These are phyloP conservation scores for Microplitis deprimator DNA, from an alignment of 2,888 invertebrate genomes.

Conservation along the genomic window DNA sequence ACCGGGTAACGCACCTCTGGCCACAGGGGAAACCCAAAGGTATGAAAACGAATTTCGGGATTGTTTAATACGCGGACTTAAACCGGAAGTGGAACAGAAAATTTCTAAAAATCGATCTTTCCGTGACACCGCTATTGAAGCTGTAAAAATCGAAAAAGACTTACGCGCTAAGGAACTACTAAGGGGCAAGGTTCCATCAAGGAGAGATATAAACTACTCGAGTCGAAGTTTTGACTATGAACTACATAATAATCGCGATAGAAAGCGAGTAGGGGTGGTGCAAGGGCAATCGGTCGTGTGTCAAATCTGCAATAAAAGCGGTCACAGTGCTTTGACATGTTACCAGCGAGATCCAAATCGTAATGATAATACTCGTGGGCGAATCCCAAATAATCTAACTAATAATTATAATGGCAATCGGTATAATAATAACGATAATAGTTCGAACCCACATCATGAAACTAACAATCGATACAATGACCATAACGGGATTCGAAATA, in stretches of 20 bases:
- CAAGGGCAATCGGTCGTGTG: not conserved
- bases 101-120: not conserved
- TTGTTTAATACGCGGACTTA: not conserved
- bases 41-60: too few relatives aligned
- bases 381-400: not conserved
- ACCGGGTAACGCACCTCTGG: too few relatives aligned
- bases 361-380: not conserved
- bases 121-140: not conserved
- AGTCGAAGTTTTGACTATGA: not conserved
- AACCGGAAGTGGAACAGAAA: not conserved
- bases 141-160: too few relatives aligned
- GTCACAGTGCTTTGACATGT: not conserved
- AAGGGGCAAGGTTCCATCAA: not conserved
- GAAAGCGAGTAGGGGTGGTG: not conserved
- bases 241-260: not conserved
- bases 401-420: not conserved
- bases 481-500: too few relatives aligned
- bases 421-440: not conserved
- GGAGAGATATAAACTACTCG: not conserved
- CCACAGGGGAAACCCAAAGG: too few relatives aligned
- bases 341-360: not conserved
- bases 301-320: not conserved
- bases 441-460: too few relatives aligned
- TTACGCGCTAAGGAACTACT: not conserved
- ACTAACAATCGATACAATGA: too few relatives aligned